Evolutionary conservation across 1,140 invertebrate species (phyloP).

Genomic region (Caenorhabditis latens): DNA sequence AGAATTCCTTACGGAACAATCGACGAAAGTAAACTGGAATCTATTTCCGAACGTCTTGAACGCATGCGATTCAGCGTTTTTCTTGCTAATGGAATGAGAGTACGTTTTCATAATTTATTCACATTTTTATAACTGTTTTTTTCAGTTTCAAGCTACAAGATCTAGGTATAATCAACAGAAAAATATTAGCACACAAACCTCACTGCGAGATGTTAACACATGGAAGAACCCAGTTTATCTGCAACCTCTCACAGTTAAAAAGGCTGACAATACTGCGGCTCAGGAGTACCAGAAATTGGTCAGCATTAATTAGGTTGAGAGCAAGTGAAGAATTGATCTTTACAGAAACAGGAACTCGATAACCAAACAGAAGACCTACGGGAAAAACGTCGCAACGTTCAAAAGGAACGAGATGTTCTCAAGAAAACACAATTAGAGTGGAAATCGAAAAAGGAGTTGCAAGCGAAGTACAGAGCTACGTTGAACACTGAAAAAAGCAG

Average conservation of each 20-base stretch:
- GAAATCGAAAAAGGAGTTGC: slow-evolving; percentile 1
- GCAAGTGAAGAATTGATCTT: background rate
- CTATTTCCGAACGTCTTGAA: background rate
- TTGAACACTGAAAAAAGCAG: background rate
- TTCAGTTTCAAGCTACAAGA: too few relatives aligned
- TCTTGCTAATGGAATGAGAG: background rate
- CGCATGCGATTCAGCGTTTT: background rate
- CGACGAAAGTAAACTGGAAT: slow-evolving; percentile 64
- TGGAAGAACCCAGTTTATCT: too few relatives aligned
- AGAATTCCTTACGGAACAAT: slow-evolving; percentile 65
- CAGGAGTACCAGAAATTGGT: background rate
- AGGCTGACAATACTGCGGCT: background rate
- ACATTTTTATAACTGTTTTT: too few relatives aligned
- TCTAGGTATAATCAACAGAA: too few relatives aligned
- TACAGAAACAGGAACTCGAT: slow-evolving; percentile 18
- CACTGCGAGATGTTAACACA: too few relatives aligned
- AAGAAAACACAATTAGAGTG: slow-evolving; percentile 57
- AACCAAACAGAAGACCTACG: background rate
- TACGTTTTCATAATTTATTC: too few relatives aligned
- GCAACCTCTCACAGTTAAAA: background rate
- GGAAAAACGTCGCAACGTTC: background rate
- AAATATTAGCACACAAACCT: too few relatives aligned
- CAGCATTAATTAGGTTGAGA: background rate
- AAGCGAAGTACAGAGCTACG: slow-evolving; percentile 36
- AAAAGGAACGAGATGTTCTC: background rate